A percentile compares a stretch with the other conserved stretches of the same genome.
Evolutionary conservation across 2,888 invertebrate species (phyloP).

Genomic region (Eupeodes latifasciatus): DNA sequence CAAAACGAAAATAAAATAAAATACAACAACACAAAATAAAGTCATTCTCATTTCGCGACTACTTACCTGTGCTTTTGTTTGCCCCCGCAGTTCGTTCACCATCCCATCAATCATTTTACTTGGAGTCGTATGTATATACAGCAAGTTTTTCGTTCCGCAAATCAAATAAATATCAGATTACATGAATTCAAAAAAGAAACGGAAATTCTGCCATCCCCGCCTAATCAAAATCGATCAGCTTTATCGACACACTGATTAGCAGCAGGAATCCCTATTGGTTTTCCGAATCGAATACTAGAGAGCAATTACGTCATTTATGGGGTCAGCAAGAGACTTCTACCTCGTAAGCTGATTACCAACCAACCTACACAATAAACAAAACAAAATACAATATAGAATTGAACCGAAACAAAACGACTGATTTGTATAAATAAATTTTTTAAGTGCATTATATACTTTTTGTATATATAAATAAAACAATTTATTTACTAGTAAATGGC

Average conservation of each 20-base stretch:
- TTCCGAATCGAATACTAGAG: slow-evolving; percentile 48
- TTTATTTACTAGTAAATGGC: slow-evolving; percentile 73
- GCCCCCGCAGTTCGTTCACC: slow-evolving; percentile 17
- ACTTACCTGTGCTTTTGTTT: slow-evolving; percentile 40
- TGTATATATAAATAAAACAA: slow-evolving; percentile 66
- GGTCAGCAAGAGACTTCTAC: slow-evolving; percentile 45
- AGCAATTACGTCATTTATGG: slow-evolving; percentile 62
- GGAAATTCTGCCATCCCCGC: slow-evolving; percentile 70
- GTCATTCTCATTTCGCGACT: slow-evolving; percentile 45
- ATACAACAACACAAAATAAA: slow-evolving; percentile 11
- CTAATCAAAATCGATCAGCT: slow-evolving; percentile 73
- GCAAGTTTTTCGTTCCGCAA: slow-evolving; percentile 71
- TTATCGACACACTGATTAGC: slow-evolving; percentile 63
- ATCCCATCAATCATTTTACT: slow-evolving; percentile 18
- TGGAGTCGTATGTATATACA: slow-evolving; percentile 15
- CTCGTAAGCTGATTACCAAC: slow-evolving; percentile 42
- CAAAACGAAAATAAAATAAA: not conserved
- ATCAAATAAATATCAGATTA: slow-evolving; percentile 78
- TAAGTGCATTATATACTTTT: slow-evolving; percentile 72
- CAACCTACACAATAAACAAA: slow-evolving; percentile 10
- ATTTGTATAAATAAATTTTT: slow-evolving; percentile 73
- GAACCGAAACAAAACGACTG: slow-evolving; percentile 73
- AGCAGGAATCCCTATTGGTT: slow-evolving; percentile 59
- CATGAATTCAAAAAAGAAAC: slow-evolving; percentile 77
- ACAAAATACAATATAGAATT: slow-evolving; percentile 31